Percentiles rank a stretch among this genome's conserved stretches.
Evolutionary conservation across 2,888 invertebrate species (phyloP).

Genomic region (Kuschelorhynchus macadamiae): DNA sequence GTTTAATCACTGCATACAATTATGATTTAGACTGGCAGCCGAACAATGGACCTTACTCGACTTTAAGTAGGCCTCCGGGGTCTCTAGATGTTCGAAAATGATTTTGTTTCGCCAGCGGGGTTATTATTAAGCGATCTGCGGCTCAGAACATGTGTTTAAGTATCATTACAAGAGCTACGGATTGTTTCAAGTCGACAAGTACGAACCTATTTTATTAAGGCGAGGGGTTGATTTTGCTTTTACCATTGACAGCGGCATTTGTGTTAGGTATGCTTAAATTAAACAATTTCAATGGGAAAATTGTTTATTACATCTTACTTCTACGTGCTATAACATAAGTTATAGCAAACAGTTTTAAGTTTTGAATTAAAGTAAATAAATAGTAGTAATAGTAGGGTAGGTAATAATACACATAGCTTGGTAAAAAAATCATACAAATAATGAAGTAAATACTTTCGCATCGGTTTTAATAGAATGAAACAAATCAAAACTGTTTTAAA

Average conservation of each 20-base stretch:
- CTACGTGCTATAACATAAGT: too few species aligned
- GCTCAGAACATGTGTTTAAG: slow-evolving; percentile 66
- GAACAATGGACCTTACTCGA: slow-evolving; percentile 44
- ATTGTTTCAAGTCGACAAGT: slow-evolving; percentile 58
- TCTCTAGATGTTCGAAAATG: slow-evolving; percentile 65
- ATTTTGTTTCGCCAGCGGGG: slow-evolving; percentile 60
- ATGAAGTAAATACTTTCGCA: too few species aligned
- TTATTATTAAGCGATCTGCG: slow-evolving; percentile 65
- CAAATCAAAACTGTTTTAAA: too few species aligned
- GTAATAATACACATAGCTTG: too few species aligned
- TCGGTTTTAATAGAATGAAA: too few species aligned
- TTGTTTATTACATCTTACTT: too few species aligned
- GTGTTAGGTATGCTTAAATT: too few species aligned
- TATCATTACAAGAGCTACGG: slow-evolving; percentile 57
- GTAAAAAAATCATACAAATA: too few species aligned
- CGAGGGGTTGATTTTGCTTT: slow-evolving; percentile 28
- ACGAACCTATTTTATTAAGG: slow-evolving; percentile 46
- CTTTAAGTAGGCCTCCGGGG: slow-evolving; percentile 62
- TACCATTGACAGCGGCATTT: slow-evolving; percentile 43
- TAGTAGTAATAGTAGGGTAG: too few species aligned
- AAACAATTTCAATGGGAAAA: too few species aligned
- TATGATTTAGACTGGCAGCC: slow-evolving; percentile 50
- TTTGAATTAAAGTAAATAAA: too few species aligned
- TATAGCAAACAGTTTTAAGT: too few species aligned
- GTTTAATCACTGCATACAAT: slow-evolving; percentile 31